phyloP scores from a whole-genome alignment of 2,113 vertebrate genomes.

The Otis tarda region DNA sequence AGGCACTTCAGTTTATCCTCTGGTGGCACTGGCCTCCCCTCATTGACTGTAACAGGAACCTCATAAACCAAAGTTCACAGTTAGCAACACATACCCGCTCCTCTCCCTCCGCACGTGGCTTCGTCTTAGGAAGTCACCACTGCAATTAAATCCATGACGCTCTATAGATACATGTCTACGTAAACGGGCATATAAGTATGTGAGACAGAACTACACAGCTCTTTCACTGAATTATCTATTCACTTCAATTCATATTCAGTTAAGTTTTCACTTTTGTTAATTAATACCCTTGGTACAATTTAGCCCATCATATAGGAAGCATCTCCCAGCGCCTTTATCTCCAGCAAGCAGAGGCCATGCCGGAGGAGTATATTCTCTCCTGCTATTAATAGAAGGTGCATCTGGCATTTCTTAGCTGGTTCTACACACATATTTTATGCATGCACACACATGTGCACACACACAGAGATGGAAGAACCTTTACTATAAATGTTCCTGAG shows the following conservation, averaged over 20 bases:
- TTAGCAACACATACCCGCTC: neutral
- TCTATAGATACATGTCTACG: neutral
- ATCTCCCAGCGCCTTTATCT: neutral
- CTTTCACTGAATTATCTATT: neutral
- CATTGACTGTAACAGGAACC: neutral
- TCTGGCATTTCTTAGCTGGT: neutral
- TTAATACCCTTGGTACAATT: neutral
- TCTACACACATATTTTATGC: neutral
- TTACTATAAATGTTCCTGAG: neutral
- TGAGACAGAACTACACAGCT: neutral
- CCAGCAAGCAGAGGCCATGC: neutral
- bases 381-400: neutral
- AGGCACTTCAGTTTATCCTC: neutral
- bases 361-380: neutral
- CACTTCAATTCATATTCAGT: neutral
- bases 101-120: neutral
- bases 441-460: neutral
- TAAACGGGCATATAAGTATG: accelerated
- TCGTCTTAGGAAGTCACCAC: neutral
- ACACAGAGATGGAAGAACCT: neutral
- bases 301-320: neutral
- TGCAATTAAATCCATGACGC: neutral
- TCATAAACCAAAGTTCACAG: conserved; percentile 4
- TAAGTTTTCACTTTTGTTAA: neutral
- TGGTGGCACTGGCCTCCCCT: neutral